A percentile compares a stretch with the other conserved stretches of the same genome.
Conservation (phyloP, 2,113 vertebrate genomes). For the Stigmatopora argus region DNA sequence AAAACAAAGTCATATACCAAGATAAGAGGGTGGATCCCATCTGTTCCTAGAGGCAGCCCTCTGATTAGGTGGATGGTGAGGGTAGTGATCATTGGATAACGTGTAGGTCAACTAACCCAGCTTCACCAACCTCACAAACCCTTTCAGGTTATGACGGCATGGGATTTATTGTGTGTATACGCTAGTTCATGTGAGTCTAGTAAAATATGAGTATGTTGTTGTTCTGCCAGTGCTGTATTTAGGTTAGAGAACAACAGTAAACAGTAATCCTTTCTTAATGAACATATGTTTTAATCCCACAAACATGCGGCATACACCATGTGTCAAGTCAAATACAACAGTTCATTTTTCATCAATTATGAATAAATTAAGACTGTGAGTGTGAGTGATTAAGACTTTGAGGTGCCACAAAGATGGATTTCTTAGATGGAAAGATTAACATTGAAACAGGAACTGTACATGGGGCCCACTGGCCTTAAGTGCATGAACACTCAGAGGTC, state of each 20-base stretch:
- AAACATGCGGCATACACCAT: neutral
- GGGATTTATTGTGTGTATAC: constrained; percentile 6
- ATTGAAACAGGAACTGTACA: neutral
- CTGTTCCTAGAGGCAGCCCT: constrained; percentile 36
- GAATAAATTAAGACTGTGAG: neutral
- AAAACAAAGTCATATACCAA: constrained; percentile 24
- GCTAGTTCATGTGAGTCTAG: constrained; percentile 3
- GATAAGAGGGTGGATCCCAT: constrained; percentile 40
- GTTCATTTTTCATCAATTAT: neutral
- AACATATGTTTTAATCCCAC: constrained; percentile 53
- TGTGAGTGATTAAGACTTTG: constrained; percentile 3
- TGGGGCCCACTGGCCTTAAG: neutral
- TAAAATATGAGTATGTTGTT: constrained; percentile 33
- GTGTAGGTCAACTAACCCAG: constrained; percentile 20
- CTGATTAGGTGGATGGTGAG: constrained; percentile 34
- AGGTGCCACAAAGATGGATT: constrained; percentile 4
- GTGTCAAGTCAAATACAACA: neutral
- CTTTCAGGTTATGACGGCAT: constrained; percentile 24
- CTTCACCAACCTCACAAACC: constrained; percentile 13
- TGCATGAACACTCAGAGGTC: constrained; percentile 8
- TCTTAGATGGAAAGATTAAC: constrained; percentile 32
- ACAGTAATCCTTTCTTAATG: constrained; percentile 48
- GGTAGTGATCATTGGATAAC: constrained; percentile 33
- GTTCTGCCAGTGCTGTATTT: constrained; percentile 17
- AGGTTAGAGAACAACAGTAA: constrained; percentile 43